Base-by-base conservation (phyloP, 1,140 invertebrate genomes). In the Protaetia brevitarsis region DNA sequence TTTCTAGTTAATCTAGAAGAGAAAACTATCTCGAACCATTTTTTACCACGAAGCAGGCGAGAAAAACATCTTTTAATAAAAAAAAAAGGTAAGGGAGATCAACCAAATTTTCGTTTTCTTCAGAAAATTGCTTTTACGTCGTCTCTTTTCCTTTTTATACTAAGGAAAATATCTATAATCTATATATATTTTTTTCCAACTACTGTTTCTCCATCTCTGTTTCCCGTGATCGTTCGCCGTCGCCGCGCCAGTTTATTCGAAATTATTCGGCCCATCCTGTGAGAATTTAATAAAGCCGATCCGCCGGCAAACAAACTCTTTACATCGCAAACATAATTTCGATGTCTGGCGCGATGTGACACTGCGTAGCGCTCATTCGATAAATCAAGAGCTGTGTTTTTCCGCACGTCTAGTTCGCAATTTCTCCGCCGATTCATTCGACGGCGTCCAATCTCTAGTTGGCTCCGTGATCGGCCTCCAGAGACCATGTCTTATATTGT, bases 381-480 rank as follows among this genome's bases (percentile, higher is more conserved):
- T 72, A 73, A 73, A 73, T 73, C 72, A 69, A 66, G 67, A 64
- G 60, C 69, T 72, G 69, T 72, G 72, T 73, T 73, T 72, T 73
- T 71, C 72, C 72, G 69, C 72, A 72, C 72, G 72, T 72, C 69
- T 64, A 69, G 64, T 68, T 69, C 67, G n/a, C 68, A 69, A 72
- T 73, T 67, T 72, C 69, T 63, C 64, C 67, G 68, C 68, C 64
- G 63, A 68, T 71, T 66, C 67, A 63, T 63, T 60, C 64, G 67
- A 45, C 41, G 62, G 66, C 63, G 65, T 37, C 68, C 69, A 71
- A 71, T 71, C 68, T 71, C 68, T 51, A 69, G 66, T 64, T 66
- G 67, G 51, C 65, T 68, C 65, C 71, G 71, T 70, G 71, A 72
- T 72, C 71, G 71, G 68, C 71, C 71, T 72, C 71, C 65, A 63